These are phyloP conservation scores for Herpetotheres cachinnans DNA, from an alignment of 2,113 vertebrate species.

Conservation along the genomic window DNA sequence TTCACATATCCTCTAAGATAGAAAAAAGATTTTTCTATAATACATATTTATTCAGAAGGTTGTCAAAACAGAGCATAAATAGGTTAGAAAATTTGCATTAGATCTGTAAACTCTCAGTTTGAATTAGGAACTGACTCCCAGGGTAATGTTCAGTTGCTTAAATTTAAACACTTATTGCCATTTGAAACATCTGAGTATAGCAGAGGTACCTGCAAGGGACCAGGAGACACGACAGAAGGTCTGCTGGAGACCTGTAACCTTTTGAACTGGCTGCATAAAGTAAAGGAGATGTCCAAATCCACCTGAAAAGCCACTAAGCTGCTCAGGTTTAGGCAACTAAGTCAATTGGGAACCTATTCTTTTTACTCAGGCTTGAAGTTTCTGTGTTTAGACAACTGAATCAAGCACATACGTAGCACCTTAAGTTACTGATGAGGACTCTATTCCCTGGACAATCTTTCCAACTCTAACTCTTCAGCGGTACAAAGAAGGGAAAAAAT, in stretches of 20 bases:
- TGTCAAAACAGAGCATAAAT: background rate
- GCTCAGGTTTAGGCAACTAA: background rate
- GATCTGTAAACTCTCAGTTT: background rate
- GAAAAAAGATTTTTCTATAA: background rate
- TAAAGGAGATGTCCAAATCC: background rate
- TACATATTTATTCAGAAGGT: background rate
- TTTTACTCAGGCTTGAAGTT: background rate
- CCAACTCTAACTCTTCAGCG: background rate
- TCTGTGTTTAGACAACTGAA: background rate
- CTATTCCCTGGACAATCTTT: background rate
- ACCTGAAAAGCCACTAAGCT: background rate
- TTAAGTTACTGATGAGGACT: background rate
- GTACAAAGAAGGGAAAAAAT: background rate
- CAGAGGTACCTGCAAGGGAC: background rate
- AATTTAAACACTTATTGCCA: background rate
- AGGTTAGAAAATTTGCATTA: background rate
- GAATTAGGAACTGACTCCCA: background rate
- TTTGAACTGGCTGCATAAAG: background rate
- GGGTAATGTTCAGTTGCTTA: background rate
- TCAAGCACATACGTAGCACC: background rate
- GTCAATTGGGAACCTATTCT: background rate
- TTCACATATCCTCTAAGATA: background rate
- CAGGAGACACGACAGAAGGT: background rate
- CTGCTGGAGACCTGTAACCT: background rate
- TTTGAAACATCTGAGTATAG: background rate